phyloP scores from a whole-genome alignment of 1,140 invertebrate genomes.

The Drosophila bipectinata region DNA sequence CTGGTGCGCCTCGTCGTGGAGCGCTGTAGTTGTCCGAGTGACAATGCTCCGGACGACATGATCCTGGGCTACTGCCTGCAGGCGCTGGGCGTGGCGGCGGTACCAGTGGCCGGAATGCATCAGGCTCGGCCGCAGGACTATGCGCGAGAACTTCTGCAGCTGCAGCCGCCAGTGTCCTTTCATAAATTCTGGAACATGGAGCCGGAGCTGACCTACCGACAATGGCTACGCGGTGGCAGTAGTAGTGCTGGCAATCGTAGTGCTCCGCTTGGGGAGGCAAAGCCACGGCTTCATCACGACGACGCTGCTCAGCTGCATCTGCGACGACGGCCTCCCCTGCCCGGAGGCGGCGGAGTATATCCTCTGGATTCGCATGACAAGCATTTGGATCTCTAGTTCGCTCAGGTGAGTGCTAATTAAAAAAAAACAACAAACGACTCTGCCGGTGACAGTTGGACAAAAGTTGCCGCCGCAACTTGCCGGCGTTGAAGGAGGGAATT shows the following conservation, averaged over 20 bases:
- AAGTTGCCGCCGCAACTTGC: constrained; percentile 48
- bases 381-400: constrained; percentile 62
- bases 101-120: constrained; percentile 91
- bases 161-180: constrained; percentile 90
- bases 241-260: constrained; percentile 39
- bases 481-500: not conserved
- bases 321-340: constrained; percentile 2
- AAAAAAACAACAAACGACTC: constrained; percentile 45
- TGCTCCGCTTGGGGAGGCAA: constrained; percentile 6
- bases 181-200: constrained; percentile 94
- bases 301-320: constrained; percentile 4
- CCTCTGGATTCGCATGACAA: constrained; percentile 42
- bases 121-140: constrained; percentile 94
- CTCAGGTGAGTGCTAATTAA: constrained; percentile 48
- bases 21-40: constrained; percentile 88
- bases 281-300: constrained; percentile 5
- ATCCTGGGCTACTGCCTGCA: constrained; percentile 91
- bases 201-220: constrained; percentile 61
- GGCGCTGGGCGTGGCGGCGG: constrained; percentile 86
- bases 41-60: constrained; percentile 94
- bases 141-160: constrained; percentile 86
- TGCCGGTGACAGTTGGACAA: constrained; percentile 48
- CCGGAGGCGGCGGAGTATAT: constrained; percentile 6
- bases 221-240: constrained; percentile 46
- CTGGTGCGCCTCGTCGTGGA: constrained; percentile 85